phyloP scores from a whole-genome alignment of 2,113 vertebrate species.

The Aegotheles bennettii region DNA sequence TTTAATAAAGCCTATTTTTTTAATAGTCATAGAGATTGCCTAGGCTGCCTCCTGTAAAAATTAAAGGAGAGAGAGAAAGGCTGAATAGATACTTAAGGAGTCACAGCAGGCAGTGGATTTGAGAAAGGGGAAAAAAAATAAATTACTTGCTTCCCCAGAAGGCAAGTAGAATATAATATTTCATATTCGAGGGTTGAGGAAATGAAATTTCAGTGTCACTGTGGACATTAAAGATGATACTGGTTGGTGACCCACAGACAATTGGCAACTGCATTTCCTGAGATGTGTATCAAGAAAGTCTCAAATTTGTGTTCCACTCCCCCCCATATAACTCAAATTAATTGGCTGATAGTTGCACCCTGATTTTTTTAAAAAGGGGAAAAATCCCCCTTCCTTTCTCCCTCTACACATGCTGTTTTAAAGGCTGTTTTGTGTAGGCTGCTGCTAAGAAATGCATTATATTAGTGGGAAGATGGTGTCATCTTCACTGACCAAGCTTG shows the following conservation, averaged over 20 bases:
- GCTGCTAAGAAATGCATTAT: neutral
- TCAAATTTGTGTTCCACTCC: neutral
- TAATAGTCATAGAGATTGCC: neutral
- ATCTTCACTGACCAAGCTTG: neutral
- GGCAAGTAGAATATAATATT: neutral
- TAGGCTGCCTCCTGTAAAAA: neutral
- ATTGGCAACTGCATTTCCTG: neutral
- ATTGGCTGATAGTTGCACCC: neutral
- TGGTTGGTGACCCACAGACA: neutral
- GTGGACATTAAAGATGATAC: neutral
- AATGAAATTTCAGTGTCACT: constrained; percentile 3
- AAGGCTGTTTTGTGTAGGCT: neutral
- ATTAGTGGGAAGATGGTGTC: neutral
- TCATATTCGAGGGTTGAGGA: neutral
- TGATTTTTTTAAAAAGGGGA: neutral
- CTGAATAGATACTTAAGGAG: neutral
- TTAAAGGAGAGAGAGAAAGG: neutral
- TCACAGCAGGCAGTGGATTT: neutral
- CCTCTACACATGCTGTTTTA: neutral
- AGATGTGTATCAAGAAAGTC: neutral
- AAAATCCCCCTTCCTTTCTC: neutral
- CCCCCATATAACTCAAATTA: neutral
- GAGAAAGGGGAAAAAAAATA: neutral
- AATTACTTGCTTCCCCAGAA: neutral
- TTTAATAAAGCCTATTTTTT: neutral